These are phyloP conservation scores for Ia io DNA, from an alignment of 2,113 vertebrate genomes.

Conservation along the genomic window DNA sequence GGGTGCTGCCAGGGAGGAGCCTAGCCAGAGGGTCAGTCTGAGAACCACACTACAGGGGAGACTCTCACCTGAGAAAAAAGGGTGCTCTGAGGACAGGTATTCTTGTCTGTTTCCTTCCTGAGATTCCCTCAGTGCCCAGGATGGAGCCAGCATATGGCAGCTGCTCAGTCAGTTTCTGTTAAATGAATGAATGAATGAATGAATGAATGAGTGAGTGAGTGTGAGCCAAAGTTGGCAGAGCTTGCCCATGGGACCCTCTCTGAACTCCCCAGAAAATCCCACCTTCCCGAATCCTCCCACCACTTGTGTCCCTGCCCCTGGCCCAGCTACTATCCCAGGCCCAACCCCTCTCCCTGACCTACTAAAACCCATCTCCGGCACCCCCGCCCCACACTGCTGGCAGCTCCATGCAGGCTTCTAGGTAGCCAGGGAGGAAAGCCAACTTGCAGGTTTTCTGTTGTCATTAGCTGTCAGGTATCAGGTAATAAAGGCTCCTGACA, in stretches of 20 bases:
- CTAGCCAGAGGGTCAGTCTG: background rate
- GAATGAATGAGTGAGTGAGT: background rate
- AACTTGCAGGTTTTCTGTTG: background rate
- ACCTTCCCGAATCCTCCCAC: background rate
- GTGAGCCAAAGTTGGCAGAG: background rate
- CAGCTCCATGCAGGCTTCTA: background rate
- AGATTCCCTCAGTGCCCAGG: background rate
- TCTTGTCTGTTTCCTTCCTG: background rate
- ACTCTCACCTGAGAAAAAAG: background rate
- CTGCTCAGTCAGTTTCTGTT: background rate
- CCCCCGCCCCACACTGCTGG: background rate
- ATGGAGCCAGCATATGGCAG: background rate
- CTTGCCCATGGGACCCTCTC: background rate
- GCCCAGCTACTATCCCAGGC: background rate
- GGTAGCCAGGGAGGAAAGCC: background rate
- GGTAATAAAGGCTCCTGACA: constrained; percentile 5
- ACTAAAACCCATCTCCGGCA: background rate
- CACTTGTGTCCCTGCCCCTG: background rate
- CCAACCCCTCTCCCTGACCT: background rate
- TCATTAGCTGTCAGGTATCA: constrained; percentile 29
- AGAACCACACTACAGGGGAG: background rate
- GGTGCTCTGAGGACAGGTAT: background rate
- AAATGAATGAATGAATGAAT: background rate
- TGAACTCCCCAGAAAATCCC: background rate
- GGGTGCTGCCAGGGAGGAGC: background rate